These are phyloP conservation scores for Tetragnatha montana DNA, from an alignment of 2,888 invertebrate species.

Conservation along the genomic window DNA sequence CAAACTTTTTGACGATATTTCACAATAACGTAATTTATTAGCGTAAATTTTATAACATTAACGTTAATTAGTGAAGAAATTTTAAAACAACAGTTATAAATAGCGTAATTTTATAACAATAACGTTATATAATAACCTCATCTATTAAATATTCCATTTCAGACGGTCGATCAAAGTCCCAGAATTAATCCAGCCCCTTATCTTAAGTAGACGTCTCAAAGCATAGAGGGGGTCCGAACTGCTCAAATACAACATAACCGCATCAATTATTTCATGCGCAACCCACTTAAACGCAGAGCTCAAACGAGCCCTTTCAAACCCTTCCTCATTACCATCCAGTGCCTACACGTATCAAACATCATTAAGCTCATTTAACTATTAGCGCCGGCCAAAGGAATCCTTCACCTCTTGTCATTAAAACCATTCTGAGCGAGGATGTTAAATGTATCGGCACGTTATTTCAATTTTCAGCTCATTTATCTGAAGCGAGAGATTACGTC, in stretches of 20 bases:
- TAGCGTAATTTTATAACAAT: too few species aligned
- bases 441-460: constrained; percentile 36
- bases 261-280: not conserved
- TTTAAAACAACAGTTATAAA: too few species aligned
- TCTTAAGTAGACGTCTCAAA: too few species aligned
- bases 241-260: not conserved
- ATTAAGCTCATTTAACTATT: not conserved
- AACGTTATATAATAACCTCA: too few species aligned
- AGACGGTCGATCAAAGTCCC: too few species aligned
- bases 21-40: too few species aligned
- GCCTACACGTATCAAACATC: not conserved
- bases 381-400: not conserved
- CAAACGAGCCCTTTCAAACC: not conserved
- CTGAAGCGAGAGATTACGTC: constrained; percentile 24
- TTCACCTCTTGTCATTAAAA: not conserved
- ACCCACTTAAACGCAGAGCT: not conserved
- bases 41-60: too few species aligned
- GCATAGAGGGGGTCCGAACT: too few species aligned
- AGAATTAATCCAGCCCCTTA: too few species aligned
- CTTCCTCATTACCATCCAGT: not conserved
- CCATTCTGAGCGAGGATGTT: constrained; percentile 26
- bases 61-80: too few species aligned
- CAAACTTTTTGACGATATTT: too few species aligned
- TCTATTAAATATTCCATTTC: too few species aligned
- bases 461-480: constrained; percentile 41